Conservation (phyloP, 2,113 vertebrate species). For the Corythaixoides concolor region DNA sequence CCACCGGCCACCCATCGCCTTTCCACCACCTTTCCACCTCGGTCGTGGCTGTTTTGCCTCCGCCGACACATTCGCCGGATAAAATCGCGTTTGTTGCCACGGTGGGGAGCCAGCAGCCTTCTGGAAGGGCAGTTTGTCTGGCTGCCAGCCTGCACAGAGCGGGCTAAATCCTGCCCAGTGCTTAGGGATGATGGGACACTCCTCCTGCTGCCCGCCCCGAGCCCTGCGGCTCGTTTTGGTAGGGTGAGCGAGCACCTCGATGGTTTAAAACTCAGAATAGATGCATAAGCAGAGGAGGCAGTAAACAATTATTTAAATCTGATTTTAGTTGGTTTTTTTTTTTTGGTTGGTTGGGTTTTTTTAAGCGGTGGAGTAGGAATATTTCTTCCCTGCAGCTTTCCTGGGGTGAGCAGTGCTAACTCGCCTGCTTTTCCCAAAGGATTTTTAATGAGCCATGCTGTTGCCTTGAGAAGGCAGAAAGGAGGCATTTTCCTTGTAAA, state of each 20-base stretch:
- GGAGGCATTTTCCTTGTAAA: slow-evolving; percentile 13
- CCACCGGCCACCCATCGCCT: not conserved
- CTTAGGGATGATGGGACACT: not conserved
- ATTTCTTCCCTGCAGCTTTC: not conserved
- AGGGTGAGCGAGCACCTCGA: not conserved
- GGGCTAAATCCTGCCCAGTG: not conserved
- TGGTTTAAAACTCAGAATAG: not conserved
- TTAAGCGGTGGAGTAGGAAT: not conserved
- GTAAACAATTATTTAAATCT: not conserved
- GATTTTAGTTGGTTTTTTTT: not conserved
- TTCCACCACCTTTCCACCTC: not conserved
- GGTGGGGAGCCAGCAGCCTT: slow-evolving; percentile 52
- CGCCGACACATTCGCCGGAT: not conserved
- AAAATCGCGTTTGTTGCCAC: not conserved
- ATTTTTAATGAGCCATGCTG: not conserved
- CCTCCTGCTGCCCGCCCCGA: not conserved
- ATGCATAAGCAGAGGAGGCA: not conserved
- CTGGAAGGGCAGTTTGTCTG: not conserved
- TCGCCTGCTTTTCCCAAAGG: not conserved
- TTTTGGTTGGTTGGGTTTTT: not conserved
- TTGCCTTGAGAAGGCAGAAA: not conserved
- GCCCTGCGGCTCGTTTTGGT: not conserved
- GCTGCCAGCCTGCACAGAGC: not conserved
- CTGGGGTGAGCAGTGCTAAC: not conserved
- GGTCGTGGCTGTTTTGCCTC: rapidly evolving